A percentile compares a stretch with the other conserved stretches of the same genome.
Evolutionary conservation across 1,140 invertebrate species (phyloP).

Genomic region (Drosophila pallidifrons): DNA sequence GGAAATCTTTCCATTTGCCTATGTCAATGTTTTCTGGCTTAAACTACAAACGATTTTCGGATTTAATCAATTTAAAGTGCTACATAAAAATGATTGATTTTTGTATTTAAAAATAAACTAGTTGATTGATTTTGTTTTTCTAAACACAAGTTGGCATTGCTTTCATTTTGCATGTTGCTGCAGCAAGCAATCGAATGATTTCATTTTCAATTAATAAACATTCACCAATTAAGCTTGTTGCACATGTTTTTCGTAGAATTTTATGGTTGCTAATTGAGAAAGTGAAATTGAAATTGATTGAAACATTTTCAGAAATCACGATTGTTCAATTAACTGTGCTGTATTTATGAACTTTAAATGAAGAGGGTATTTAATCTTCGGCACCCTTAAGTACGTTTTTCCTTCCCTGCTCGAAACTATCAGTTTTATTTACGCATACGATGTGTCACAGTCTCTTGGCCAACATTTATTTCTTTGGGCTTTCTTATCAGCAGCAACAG

Average conservation of each 20-base stretch:
- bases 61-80: too few relatives aligned
- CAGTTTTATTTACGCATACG: slow-evolving; percentile 5
- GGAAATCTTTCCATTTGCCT: neutral
- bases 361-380: neutral
- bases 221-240: too few relatives aligned
- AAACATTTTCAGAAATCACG: neutral
- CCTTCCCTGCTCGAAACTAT: slow-evolving; percentile 11
- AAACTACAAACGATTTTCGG: too few relatives aligned
- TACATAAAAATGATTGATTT: too few relatives aligned
- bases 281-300: neutral
- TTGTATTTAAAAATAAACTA: too few relatives aligned
- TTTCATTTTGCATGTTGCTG: too few relatives aligned
- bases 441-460: slow-evolving; percentile 14
- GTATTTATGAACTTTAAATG: too few relatives aligned
- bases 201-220: too few relatives aligned
- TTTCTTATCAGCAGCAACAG: slow-evolving; percentile 23
- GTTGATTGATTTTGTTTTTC: too few relatives aligned
- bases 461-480: slow-evolving; percentile 1
- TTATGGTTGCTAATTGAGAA: neutral
- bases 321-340: neutral
- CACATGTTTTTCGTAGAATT: neutral
- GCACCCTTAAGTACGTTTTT: neutral
- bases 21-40: neutral
- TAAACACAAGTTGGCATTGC: too few relatives aligned
- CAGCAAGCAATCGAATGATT: too few relatives aligned